Base-by-base conservation (phyloP, 2,888 invertebrate species). In the Archips xylosteana region DNA sequence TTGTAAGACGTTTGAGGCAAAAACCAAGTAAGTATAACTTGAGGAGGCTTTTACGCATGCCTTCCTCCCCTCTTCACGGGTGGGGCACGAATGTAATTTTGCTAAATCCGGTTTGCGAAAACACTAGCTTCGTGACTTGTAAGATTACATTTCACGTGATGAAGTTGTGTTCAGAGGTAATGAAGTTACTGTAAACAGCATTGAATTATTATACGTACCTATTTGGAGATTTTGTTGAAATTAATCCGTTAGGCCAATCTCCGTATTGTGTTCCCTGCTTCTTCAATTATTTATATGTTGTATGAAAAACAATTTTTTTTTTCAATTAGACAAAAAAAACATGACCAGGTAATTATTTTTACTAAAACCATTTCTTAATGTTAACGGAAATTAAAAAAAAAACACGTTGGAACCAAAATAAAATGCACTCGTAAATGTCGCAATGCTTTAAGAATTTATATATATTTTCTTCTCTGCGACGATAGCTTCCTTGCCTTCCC, bases 11-110 rank as follows among this genome's bases (percentile, higher is more conserved):
- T 73, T 68, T 68, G 63, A 68, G 63, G 57, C 39, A 73, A 68
- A 68, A 68, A 64, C 49, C 32, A 36, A 67, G 67, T 63, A 63
- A 61, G 60, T 15, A 71, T 59, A 32, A 15, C 71, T 68, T 45
- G 54, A 63, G 61, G 45, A 71, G 59, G 63, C 68, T 68, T 73
- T 68, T 23, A 73, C n/a, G 63, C 49, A 42, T 62, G 72, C 67
- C 67, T 62, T 54, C 54, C 32, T 49, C 57, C 57, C 49, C 49
- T 67, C 57, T 68, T 63, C 72, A 68, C 62, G 72, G 66, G 32
- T 49, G 45, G 15, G 9, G 36, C 54, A 62, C 67, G 62, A 72
- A 72, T 54, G 67, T 68, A 62, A 68, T 72, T 65, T 63, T 57
- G 60, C 49, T 71, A 71, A 65, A 65, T 70, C 54, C 6, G 39